These are phyloP conservation scores for Heliothis virescens DNA, from an alignment of 1,140 invertebrate genomes.

Conservation along the genomic window DNA sequence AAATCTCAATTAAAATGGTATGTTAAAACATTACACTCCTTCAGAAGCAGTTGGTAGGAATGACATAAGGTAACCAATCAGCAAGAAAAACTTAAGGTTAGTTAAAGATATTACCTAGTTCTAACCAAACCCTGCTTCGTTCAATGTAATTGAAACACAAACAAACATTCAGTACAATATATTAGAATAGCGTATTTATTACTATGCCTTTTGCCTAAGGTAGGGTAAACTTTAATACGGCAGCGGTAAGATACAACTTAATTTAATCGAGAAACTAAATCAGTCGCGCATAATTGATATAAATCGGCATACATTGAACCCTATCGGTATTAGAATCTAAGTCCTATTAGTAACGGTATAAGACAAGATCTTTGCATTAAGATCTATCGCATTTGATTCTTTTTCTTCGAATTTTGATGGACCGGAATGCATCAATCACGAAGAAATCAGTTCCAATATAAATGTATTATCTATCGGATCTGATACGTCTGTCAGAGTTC, in stretches of 20 bases:
- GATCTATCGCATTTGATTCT: constrained; percentile 13
- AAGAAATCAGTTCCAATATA: constrained; percentile 41
- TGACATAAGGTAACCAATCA: too few relatives aligned
- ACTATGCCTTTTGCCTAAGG: constrained; percentile 14
- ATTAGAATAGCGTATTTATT: constrained; percentile 32
- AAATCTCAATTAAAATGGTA: too few relatives aligned
- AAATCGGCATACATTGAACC: constrained; percentile 36
- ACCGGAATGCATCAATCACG: constrained; percentile 25
- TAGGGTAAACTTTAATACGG: constrained; percentile 35
- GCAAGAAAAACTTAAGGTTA: background rate
- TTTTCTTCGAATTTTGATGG: constrained; percentile 30
- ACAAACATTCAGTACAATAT: constrained; percentile 8
- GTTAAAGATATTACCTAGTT: background rate
- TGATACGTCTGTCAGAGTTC: constrained; percentile 35
- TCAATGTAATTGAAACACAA: constrained; percentile 22
- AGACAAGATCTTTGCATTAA: constrained; percentile 31
- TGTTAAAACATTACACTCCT: too few relatives aligned
- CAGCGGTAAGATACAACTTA: constrained; percentile 25
- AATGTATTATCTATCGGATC: constrained; percentile 40
- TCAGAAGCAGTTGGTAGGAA: too few relatives aligned
- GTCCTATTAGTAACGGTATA: constrained; percentile 10
- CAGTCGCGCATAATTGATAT: constrained; percentile 30
- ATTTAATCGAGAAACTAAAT: constrained; percentile 34
- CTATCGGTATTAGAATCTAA: constrained; percentile 10
- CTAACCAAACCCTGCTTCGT: background rate